Evolutionary conservation across 1,140 invertebrate species (phyloP).

Genomic region (Agraylea sexmaculata): DNA sequence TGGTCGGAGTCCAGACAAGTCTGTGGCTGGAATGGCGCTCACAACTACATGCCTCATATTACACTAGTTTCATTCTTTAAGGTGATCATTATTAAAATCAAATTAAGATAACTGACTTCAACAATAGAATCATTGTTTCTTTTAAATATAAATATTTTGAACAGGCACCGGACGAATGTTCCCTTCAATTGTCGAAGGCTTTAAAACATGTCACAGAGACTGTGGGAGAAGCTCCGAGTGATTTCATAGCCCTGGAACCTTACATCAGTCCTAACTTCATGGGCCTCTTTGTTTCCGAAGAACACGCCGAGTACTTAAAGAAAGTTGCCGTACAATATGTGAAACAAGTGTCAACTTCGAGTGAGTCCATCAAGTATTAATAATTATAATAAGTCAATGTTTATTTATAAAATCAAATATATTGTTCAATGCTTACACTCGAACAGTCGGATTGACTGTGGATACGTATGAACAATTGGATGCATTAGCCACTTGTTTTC

Average conservation of each 20-base stretch:
- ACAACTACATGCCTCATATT: conserved; percentile 80
- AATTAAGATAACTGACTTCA: not conserved
- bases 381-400: no score
- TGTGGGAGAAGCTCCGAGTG: conserved; percentile 47
- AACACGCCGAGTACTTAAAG: conserved; percentile 64
- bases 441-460: conserved; percentile 31
- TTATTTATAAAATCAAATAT: no score
- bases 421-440: conserved; percentile 1
- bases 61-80: conserved; percentile 82
- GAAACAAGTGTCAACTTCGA: conserved; percentile 59
- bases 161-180: conserved; percentile 63
- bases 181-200: conserved; percentile 49
- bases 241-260: conserved; percentile 57
- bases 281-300: conserved; percentile 71
- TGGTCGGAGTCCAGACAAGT: conserved; percentile 65
- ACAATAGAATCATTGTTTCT: not conserved
- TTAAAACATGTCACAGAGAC: conserved; percentile 57
- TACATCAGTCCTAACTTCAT: conserved; percentile 79
- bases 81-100: conserved; percentile 38
- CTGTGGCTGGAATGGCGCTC: conserved; percentile 77
- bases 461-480: conserved; percentile 59
- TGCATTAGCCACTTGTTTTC: conserved; percentile 55
- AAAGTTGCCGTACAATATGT: conserved; percentile 62
- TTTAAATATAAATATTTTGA: conserved; percentile 7
- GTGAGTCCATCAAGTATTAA: conserved; percentile 46